Base-by-base conservation (phyloP, 1,140 invertebrate genomes). In the Calycopis cecrops region DNA sequence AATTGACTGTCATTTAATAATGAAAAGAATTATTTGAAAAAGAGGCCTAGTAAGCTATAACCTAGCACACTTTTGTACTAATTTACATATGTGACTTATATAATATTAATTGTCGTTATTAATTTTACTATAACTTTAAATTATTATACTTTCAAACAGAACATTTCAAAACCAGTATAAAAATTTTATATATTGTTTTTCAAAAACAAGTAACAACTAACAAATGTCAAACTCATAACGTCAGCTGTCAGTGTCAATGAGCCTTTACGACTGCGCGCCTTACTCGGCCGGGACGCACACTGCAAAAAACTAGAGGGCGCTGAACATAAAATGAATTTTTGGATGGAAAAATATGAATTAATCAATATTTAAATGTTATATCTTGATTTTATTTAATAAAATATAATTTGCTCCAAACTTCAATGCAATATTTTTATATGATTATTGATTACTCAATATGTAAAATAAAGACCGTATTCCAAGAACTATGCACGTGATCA, bases 241-340 rank as follows among this genome's bases (percentile, higher is more conserved):
- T 57, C 55, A 48, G 34, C 11, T 61, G 55, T 52, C 51, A 57
- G 47, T 58, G 40, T 55, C 52, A 57, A 17, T 28, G 6, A 16
- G 37, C 10, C 0, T 21, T 51, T 37, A 6, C 50, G 28, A 33
- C 38, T 53, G 28, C 21, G 9, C 12, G 28, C n/a, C 11, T n/a
- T 3, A 3, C 21, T 1, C n/a, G 9, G 38, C 38, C n/a, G 14
- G 4, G 16, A 44, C 6, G 40, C 16, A 12, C 12, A 12, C 14
- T 40, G 8, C 17, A 0, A 9, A 16, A 44, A 44, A 33, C 21
- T 53, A 53, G 52, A 53, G 40, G 52, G 52, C 52, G 28, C 37
- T 53, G 37, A 42, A 33, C 9, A 12, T 0, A 42, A 42, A 42
- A 14, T 34, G 40, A 33, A 38, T 0, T 40, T 42, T 37, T 11